A percentile compares a stretch with the other conserved stretches of the same genome.
Evolutionary conservation across 2,113 vertebrate genomes (phyloP).

Genomic region (Caretta caretta): DNA sequence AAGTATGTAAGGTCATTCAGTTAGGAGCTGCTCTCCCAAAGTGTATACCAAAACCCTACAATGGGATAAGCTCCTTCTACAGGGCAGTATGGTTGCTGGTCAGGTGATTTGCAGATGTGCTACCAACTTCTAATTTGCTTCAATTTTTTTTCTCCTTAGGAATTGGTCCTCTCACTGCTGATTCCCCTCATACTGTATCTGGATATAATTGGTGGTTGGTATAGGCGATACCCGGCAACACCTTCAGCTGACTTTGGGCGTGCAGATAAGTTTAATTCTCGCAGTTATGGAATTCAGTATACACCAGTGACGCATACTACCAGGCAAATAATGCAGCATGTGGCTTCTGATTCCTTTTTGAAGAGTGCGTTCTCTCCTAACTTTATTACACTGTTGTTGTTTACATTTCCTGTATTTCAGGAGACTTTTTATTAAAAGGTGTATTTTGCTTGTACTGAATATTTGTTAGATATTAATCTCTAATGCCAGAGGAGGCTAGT

Average conservation of each 20-base stretch:
- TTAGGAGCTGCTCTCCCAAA: neutral
- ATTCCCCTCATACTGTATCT: neutral
- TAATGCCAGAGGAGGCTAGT: neutral
- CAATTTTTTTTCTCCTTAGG: neutral
- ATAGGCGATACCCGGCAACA: neutral
- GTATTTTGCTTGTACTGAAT: neutral
- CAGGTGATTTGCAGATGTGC: neutral
- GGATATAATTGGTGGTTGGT: accelerated
- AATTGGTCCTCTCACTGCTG: neutral
- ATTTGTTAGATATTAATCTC: neutral
- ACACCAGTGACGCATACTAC: conserved; percentile 51
- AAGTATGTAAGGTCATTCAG: neutral
- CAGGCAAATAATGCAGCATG: conserved; percentile 65
- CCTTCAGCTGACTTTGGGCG: conserved; percentile 41
- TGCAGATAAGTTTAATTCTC: conserved; percentile 56
- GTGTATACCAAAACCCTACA: neutral
- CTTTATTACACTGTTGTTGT: neutral
- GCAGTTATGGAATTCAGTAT: conserved; percentile 38
- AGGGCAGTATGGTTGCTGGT: neutral
- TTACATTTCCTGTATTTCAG: accelerated
- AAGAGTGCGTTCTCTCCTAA: conserved; percentile 13
- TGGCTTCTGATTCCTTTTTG: conserved; percentile 65
- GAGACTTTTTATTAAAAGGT: neutral
- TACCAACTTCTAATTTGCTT: neutral
- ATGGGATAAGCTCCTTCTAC: neutral